Conservation (phyloP, 1,140 invertebrate genomes). For the Heliconius hewitsoni region DNA sequence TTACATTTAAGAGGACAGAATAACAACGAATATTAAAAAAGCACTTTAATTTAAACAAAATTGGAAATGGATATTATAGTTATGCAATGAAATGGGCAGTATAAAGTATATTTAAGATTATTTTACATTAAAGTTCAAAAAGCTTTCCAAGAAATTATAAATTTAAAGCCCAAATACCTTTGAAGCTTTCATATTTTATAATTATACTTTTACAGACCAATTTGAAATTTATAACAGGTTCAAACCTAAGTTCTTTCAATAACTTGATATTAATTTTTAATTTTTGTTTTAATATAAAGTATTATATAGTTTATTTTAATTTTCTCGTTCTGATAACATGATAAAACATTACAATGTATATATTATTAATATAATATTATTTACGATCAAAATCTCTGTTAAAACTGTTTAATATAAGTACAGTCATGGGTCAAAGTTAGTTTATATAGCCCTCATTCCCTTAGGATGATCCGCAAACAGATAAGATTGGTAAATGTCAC, state of each 20-base stretch:
- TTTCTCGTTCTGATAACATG: too few species aligned
- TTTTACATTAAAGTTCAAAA: too few species aligned
- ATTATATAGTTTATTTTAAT: too few species aligned
- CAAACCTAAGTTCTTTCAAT: neutral
- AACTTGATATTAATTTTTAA: neutral
- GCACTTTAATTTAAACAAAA: too few species aligned
- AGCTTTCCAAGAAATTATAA: neutral
- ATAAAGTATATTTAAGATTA: too few species aligned
- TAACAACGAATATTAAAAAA: too few species aligned
- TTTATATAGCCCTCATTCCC: neutral
- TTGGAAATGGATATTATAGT: too few species aligned
- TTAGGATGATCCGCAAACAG: neutral
- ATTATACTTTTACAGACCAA: neutral
- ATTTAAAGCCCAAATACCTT: neutral
- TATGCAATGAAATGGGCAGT: too few species aligned
- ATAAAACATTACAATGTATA: too few species aligned
- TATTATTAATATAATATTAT: too few species aligned
- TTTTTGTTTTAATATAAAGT: neutral
- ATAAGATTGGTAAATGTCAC: constrained; percentile 9
- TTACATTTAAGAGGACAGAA: too few species aligned
- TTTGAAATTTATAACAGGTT: neutral
- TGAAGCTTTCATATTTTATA: neutral
- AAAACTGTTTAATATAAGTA: neutral
- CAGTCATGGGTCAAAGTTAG: neutral
- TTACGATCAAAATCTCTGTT: too few species aligned